Evolutionary conservation across 2,113 vertebrate genomes (phyloP).

Genomic region (Miniopterus natalensis): DNA sequence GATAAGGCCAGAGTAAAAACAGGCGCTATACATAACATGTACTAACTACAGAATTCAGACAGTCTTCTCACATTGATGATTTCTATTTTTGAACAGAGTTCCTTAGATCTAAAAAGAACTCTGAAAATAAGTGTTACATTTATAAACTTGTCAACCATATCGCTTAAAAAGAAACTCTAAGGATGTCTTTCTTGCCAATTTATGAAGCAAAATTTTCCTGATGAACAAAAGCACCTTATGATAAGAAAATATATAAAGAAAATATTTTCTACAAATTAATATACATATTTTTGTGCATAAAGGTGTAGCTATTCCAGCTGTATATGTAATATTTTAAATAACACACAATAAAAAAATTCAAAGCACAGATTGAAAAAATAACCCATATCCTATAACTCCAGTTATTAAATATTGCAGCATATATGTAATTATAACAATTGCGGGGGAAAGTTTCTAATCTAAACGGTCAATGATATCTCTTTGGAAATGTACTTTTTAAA

Average conservation of each 20-base stretch:
- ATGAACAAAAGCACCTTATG: conserved; percentile 81
- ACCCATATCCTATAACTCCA: conserved; percentile 69
- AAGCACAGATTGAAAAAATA: conserved; percentile 78
- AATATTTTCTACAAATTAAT: conserved; percentile 81
- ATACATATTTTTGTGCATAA: conserved; percentile 81
- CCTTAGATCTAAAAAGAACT: conserved; percentile 65
- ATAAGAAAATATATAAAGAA: conserved; percentile 80
- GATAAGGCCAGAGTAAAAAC: conserved; percentile 62
- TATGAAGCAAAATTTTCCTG: conserved; percentile 79
- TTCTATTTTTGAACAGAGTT: conserved; percentile 58
- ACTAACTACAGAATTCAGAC: conserved; percentile 42
- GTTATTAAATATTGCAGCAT: conserved; percentile 85
- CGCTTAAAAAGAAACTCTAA: conserved; percentile 75
- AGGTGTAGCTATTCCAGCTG: conserved; percentile 61
- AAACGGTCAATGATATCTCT: conserved; percentile 81
- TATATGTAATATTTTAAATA: conserved; percentile 73
- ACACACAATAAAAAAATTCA: conserved; percentile 77
- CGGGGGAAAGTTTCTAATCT: conserved; percentile 69
- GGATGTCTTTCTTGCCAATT: conserved; percentile 66
- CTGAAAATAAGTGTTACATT: conserved; percentile 67
- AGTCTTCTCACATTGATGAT: conserved; percentile 58
- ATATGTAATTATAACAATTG: conserved; percentile 68
- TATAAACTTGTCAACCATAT: conserved; percentile 70
- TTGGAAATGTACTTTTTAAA: conserved; percentile 85
- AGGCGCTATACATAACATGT: conserved; percentile 9